These are phyloP conservation scores for Mycetomoellerius zeteki DNA, from an alignment of 1,140 invertebrate species.

Conservation along the genomic window DNA sequence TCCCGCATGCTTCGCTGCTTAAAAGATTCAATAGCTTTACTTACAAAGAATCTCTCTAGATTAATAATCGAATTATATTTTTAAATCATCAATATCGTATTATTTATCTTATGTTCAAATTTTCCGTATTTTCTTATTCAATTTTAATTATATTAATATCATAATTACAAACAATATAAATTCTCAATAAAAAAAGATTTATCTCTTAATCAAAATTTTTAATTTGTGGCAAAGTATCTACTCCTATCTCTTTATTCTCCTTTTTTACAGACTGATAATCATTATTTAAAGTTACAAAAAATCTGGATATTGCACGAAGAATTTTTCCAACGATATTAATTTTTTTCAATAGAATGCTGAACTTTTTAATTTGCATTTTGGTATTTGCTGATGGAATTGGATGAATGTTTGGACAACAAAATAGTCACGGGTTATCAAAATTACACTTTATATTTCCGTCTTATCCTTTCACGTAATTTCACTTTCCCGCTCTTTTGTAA, in stretches of 20 bases:
- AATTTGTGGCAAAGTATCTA: not conserved
- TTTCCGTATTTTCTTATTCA: not conserved
- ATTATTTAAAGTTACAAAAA: too few species aligned
- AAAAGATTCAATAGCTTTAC: not conserved
- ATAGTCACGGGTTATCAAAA: not conserved
- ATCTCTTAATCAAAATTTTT: not conserved
- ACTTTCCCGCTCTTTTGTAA: conserved; percentile 20
- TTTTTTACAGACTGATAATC: too few species aligned
- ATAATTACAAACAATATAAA: not conserved
- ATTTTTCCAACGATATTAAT: not conserved
- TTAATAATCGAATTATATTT: not conserved
- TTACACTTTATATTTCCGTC: not conserved
- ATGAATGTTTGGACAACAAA: not conserved
- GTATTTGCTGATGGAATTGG: not conserved
- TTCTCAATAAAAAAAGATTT: not conserved
- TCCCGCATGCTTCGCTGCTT: not conserved
- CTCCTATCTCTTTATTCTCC: not conserved
- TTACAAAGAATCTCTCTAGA: not conserved
- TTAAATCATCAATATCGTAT: not conserved
- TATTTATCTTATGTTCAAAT: not conserved
- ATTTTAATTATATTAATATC: not conserved
- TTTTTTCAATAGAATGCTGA: not conserved
- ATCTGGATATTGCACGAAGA: too few species aligned
- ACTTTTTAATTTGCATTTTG: not conserved
- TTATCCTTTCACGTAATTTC: conserved; percentile 17